phyloP scores from a whole-genome alignment of 2,888 invertebrate genomes.

The Chrysolina haemoptera region DNA sequence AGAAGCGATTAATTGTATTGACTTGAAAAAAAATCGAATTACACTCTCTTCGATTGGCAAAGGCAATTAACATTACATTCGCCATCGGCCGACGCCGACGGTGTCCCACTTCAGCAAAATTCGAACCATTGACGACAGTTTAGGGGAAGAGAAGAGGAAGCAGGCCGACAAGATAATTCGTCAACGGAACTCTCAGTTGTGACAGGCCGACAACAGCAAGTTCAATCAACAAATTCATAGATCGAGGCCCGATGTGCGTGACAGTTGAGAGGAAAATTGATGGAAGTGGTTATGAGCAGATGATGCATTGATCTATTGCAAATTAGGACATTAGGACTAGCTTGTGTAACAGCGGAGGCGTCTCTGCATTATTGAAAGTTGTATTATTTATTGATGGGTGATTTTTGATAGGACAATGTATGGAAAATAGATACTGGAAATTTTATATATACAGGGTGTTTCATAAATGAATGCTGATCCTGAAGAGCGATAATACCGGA shows the following conservation, averaged over 20 bases:
- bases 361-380: background rate
- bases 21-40: too few relatives aligned
- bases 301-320: conserved; percentile 1
- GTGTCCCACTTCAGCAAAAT: background rate
- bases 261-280: conserved; percentile 18
- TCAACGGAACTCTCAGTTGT: conserved; percentile 15
- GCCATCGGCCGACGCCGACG: too few relatives aligned
- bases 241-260: conserved; percentile 6
- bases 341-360: background rate
- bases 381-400: too few relatives aligned
- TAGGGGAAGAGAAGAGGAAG: background rate
- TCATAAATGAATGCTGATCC: too few relatives aligned
- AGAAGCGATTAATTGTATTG: too few relatives aligned
- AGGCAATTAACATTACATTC: too few relatives aligned
- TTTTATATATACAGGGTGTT: too few relatives aligned
- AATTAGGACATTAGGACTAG: background rate
- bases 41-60: too few relatives aligned
- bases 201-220: conserved; percentile 22
- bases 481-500: too few relatives aligned
- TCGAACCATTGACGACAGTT: background rate
- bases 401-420: too few relatives aligned
- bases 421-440: too few relatives aligned
- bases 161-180: conserved; percentile 17
- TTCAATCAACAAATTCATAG: conserved; percentile 23
- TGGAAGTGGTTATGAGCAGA: conserved; percentile 7